Conservation (phyloP, 2,797 vertebrate genomes). For the Phrynocephalus vlangalii region DNA sequence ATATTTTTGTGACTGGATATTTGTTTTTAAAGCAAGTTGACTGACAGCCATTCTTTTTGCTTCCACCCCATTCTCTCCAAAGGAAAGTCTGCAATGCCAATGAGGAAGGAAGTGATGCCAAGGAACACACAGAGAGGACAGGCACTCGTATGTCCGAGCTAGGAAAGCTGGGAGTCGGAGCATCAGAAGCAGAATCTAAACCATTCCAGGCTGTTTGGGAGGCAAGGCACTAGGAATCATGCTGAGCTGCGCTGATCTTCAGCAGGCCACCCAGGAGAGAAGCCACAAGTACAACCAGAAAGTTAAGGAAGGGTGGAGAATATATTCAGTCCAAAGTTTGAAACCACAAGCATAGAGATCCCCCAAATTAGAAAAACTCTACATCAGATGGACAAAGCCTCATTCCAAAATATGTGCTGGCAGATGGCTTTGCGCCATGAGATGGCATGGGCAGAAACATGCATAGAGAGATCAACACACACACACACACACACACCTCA, state of each 20-base stretch:
- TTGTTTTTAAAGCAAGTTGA: background rate
- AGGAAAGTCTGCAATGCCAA: slow-evolving; percentile 72
- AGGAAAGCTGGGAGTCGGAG: slow-evolving; percentile 47
- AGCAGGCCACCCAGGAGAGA: slow-evolving; percentile 66
- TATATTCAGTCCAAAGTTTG: slow-evolving; percentile 17
- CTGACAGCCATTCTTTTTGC: slow-evolving; percentile 4
- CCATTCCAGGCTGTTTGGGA: slow-evolving; percentile 68
- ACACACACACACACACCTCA: background rate
- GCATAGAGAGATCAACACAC: background rate
- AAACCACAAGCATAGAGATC: slow-evolving; percentile 36
- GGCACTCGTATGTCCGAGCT: slow-evolving; percentile 56
- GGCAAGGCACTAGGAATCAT: slow-evolving; percentile 61
- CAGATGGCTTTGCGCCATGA: slow-evolving; percentile 1
- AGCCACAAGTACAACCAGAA: slow-evolving; percentile 40
- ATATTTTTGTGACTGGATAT: background rate
- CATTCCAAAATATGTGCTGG: background rate
- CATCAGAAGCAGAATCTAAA: slow-evolving; percentile 23
- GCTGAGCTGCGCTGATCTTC: slow-evolving; percentile 64
- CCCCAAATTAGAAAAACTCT: slow-evolving; percentile 17
- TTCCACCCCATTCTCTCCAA: slow-evolving; percentile 40
- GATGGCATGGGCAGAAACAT: background rate
- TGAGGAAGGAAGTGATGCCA: slow-evolving; percentile 65
- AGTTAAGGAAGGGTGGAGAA: slow-evolving; percentile 39
- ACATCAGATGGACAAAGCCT: background rate
- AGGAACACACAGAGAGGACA: slow-evolving; percentile 34